These are phyloP conservation scores for Callipepla squamata DNA, from an alignment of 2,113 vertebrate species.

Conservation along the genomic window DNA sequence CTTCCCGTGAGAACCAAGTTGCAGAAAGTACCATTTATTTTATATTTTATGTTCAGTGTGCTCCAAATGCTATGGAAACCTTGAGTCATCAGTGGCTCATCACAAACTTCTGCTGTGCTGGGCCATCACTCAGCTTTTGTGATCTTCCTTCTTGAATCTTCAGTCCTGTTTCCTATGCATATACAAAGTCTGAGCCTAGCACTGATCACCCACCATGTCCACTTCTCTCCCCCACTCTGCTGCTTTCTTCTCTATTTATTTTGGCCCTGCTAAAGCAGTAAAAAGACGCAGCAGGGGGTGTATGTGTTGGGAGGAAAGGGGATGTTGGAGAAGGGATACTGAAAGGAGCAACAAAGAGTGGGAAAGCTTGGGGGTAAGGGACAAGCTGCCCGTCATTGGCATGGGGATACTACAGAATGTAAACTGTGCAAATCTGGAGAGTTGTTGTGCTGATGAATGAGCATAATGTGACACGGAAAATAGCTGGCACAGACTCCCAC, in stretches of 20 bases:
- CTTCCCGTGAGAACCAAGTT: fast-evolving
- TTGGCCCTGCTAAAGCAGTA: background rate
- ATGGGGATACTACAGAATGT: fast-evolving
- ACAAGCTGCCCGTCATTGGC: background rate
- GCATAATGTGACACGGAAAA: background rate
- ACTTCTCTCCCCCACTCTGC: background rate
- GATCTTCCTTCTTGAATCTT: background rate
- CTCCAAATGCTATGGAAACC: background rate
- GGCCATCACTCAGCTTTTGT: background rate
- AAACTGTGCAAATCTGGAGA: background rate
- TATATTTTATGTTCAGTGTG: background rate
- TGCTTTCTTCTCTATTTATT: background rate
- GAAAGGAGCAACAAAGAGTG: background rate
- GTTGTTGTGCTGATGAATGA: background rate
- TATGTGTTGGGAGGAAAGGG: background rate
- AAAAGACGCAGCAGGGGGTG: background rate
- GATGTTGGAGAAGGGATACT: background rate
- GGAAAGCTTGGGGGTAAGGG: background rate
- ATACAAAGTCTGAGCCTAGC: background rate
- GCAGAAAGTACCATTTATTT: background rate
- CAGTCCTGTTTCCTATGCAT: background rate
- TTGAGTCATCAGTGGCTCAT: background rate
- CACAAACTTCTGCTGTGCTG: background rate
- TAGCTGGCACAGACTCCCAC: background rate
- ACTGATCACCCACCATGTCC: fast-evolving